Evolutionary conservation across 2,113 vertebrate species (phyloP), one percentile per base, ranked within the genome.

Genomic region (Chauna torquata): DNA sequence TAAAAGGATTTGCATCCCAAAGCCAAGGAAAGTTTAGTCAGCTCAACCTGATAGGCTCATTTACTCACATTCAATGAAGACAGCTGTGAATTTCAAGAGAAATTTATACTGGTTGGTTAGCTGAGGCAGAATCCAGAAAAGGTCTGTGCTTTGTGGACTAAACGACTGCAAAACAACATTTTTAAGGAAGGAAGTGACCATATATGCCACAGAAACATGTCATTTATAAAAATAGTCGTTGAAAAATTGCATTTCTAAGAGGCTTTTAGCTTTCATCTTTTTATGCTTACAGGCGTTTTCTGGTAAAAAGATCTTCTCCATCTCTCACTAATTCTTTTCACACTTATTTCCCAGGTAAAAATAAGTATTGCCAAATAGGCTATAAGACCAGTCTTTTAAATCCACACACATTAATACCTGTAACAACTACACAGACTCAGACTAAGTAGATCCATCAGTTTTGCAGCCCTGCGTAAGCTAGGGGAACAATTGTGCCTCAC

Each of bases 1-100:
- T 96, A 23, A 91, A 94, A 92, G 68, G 66, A 97, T 95, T 95
- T 95, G 91, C 94, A 96, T 96, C 85, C 92, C 85, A 95, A 96
- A 96, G 84, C 92, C 89, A 95, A 96, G 85, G 94, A 88, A 97
- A 96, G 78, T 94, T 96, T 89, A 91, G 89, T 97, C 96, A 97
- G 94, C 97, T 97, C 93, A 91, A 95, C 85, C 95, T 94, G 92
- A 24, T 76, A 92, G 70, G 70, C 94, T 97, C 94, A 91, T 97
- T 97, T 96, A 64, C 55, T 93, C 88, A 92, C 52, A 96, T 97
- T 96, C 91, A 94, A 50, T 61, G 66, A 95, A 90, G 84, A 74
- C 90, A 97, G 92, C 91, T 96, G 94, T 94, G 95, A 80, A 92
- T 97, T 96, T 90, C 86, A 81, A 90, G 92, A 88, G 69, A 95